These are phyloP conservation scores for Nothobranchius kuhntae DNA, from an alignment of 2,113 vertebrate genomes.

Conservation along the genomic window DNA sequence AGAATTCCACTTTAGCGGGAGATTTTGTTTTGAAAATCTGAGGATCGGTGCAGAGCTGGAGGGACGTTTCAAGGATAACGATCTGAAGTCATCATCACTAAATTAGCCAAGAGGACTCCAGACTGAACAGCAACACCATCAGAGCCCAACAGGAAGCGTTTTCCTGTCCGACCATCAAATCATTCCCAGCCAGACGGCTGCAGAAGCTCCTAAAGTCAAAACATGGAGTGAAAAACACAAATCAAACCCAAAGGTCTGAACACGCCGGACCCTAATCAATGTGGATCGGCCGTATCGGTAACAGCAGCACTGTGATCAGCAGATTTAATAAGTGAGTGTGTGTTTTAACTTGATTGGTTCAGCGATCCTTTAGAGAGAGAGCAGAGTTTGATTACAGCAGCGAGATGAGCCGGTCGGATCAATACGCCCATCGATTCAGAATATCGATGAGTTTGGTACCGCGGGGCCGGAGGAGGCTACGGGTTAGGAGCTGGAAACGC, in stretches of 20 bases:
- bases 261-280: constrained; percentile 16
- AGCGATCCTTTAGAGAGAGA: constrained; percentile 37
- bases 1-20: too few species aligned
- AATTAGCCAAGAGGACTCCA: too few species aligned
- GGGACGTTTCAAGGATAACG: too few species aligned
- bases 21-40: too few species aligned
- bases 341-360: constrained; percentile 11
- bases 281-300: constrained; percentile 38
- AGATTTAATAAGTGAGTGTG: constrained; percentile 26
- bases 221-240: too few species aligned
- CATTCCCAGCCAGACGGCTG: too few species aligned
- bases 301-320: constrained; percentile 50
- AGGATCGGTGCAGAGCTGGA: too few species aligned
- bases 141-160: too few species aligned
- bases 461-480: constrained; percentile 20
- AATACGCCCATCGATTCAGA: constrained; percentile 29
- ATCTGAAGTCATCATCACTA: too few species aligned
- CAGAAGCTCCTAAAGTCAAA: too few species aligned
- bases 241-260: not conserved
- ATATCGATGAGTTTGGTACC: constrained; percentile 34
- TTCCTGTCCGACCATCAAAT: too few species aligned
- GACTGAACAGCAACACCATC: too few species aligned
- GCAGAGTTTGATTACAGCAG: constrained; percentile 44
- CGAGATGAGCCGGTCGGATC: constrained; percentile 33
- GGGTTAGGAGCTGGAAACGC: constrained; percentile 22